Conservation (phyloP, 2,888 invertebrate genomes). For the Hermodice carunculata region DNA sequence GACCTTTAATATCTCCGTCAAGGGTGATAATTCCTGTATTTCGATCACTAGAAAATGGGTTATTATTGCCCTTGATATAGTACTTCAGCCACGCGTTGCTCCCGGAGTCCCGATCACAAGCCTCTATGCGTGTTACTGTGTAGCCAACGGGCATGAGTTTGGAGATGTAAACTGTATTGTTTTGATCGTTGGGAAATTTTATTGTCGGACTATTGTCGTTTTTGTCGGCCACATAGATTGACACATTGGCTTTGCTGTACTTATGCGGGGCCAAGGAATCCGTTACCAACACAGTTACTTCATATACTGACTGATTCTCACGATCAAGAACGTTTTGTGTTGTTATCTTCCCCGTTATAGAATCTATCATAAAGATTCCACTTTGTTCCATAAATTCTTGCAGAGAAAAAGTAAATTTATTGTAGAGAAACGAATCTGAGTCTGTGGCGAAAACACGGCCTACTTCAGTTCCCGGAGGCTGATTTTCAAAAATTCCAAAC, state of each 20-base stretch:
- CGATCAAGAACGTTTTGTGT: slow-evolving; percentile 33
- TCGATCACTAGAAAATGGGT: too few relatives aligned
- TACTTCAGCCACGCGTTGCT: slow-evolving; percentile 29
- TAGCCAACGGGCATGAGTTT: slow-evolving; percentile 23
- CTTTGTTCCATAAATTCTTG: not conserved
- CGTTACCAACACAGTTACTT: slow-evolving; percentile 21
- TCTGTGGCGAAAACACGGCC: slow-evolving; percentile 33
- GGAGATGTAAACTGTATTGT: slow-evolving; percentile 33
- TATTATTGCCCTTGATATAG: slow-evolving; percentile 25
- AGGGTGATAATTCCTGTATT: too few relatives aligned
- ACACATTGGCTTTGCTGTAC: slow-evolving; percentile 34
- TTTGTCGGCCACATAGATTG: slow-evolving; percentile 32
- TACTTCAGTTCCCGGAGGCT: slow-evolving; percentile 19
- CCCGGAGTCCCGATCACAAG: slow-evolving; percentile 32
- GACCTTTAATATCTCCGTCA: too few relatives aligned
- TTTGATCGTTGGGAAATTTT: slow-evolving; percentile 29
- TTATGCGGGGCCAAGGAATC: slow-evolving; percentile 1
- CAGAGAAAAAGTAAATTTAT: slow-evolving; percentile 27
- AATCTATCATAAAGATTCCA: slow-evolving; percentile 29
- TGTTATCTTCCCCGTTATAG: slow-evolving; percentile 26
- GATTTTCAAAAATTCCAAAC: slow-evolving; percentile 33
- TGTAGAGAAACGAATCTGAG: slow-evolving; percentile 24
- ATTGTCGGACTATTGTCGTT: slow-evolving; percentile 41
- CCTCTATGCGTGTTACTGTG: slow-evolving; percentile 26
- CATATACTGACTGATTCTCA: slow-evolving; percentile 23